A percentile compares a stretch with the other conserved stretches of the same genome.
Evolutionary conservation across 2,888 invertebrate genomes (phyloP).

Genomic region (Liposcelis brunnea): DNA sequence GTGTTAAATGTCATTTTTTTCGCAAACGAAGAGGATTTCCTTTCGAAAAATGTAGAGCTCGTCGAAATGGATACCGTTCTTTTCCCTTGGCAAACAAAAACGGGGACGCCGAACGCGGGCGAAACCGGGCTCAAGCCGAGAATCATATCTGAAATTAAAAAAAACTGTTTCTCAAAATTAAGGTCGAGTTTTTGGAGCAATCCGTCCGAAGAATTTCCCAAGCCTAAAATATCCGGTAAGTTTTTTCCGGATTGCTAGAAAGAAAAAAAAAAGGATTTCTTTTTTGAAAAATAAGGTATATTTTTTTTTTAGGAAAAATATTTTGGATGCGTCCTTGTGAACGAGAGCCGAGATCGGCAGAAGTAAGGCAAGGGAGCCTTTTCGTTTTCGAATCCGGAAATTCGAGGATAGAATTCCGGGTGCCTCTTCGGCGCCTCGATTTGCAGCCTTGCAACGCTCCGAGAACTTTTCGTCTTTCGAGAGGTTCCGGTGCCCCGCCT

Average conservation of each 20-base stretch:
- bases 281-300: background rate
- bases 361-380: background rate
- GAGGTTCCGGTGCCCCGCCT: background rate
- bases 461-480: conserved; percentile 12
- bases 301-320: background rate
- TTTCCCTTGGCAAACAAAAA: too few relatives aligned
- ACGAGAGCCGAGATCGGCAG: background rate
- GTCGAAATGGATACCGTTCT: too few relatives aligned
- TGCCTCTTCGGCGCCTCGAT: conserved; percentile 15
- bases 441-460: conserved; percentile 10
- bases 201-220: background rate
- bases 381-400: background rate
- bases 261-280: background rate
- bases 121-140: background rate
- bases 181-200: background rate
- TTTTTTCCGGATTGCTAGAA: background rate
- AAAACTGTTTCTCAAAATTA: background rate
- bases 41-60: too few relatives aligned
- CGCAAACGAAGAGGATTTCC: too few relatives aligned
- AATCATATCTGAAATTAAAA: conserved; percentile 7
- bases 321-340: background rate
- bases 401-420: conserved; percentile 5
- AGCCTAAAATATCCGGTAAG: conserved; percentile 2
- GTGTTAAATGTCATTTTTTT: too few relatives aligned
- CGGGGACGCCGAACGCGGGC: too few relatives aligned